Conservation (phyloP, 2,797 vertebrate species). For the Alectoris magna region DNA sequence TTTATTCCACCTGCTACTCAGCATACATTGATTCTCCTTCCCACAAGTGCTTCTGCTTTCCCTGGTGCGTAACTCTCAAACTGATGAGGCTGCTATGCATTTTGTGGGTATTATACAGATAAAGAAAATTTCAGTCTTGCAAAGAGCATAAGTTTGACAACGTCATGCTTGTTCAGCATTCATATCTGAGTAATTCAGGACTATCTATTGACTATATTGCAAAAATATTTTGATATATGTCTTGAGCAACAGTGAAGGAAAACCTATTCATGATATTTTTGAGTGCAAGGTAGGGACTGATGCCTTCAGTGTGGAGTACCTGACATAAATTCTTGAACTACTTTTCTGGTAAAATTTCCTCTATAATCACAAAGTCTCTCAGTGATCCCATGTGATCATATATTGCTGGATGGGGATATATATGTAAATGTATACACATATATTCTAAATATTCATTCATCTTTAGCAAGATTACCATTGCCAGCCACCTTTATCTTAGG, state of each 20-base stretch:
- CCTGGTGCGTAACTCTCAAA: not conserved
- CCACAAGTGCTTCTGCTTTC: not conserved
- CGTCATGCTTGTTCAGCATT: not conserved
- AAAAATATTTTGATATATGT: not conserved
- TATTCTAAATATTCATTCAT: not conserved
- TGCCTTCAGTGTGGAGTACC: not conserved
- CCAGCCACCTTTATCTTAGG: not conserved
- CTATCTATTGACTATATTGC: not conserved
- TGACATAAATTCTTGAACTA: not conserved
- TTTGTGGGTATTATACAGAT: not conserved
- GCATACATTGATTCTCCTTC: not conserved
- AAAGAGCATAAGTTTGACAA: not conserved
- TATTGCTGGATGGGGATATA: not conserved
- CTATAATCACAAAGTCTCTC: not conserved
- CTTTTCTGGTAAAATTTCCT: not conserved
- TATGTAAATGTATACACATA: not conserved
- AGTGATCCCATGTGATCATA: not conserved
- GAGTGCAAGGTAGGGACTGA: not conserved
- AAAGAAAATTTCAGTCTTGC: not conserved
- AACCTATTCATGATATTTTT: not conserved
- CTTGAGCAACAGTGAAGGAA: not conserved
- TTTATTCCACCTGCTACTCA: not conserved
- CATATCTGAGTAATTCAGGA: not conserved
- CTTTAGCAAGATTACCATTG: not conserved
- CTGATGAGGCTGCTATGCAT: not conserved